Evolutionary conservation across 1,140 invertebrate genomes (phyloP).

Genomic region (Heliconius hermathena): DNA sequence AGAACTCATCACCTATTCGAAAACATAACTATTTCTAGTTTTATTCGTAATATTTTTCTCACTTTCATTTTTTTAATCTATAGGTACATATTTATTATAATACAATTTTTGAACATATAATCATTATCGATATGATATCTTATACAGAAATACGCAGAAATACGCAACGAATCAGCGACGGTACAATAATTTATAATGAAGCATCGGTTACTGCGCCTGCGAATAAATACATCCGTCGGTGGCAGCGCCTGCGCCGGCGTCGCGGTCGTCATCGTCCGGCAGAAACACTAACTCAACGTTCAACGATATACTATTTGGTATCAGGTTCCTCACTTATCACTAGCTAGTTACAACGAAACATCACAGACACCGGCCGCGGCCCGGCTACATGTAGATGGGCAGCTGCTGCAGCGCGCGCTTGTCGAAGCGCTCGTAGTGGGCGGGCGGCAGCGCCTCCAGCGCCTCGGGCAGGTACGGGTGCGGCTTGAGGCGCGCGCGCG

Average conservation of each 20-base stretch:
- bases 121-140: conserved; percentile 79
- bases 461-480: conserved; percentile 71
- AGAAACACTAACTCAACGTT: conserved; percentile 67
- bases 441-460: conserved; percentile 65
- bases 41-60: conserved; percentile 81
- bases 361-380: conserved; percentile 63
- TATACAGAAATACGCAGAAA: conserved; percentile 69
- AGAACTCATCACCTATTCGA: conserved; percentile 74
- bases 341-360: conserved; percentile 73
- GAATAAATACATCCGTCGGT: conserved; percentile 74
- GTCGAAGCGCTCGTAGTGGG: conserved; percentile 76
- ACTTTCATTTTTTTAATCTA: conserved; percentile 81
- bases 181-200: conserved; percentile 77
- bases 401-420: conserved; percentile 77
- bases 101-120: conserved; percentile 81
- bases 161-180: conserved; percentile 73
- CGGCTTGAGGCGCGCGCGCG: conserved; percentile 60
- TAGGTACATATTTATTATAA: conserved; percentile 80
- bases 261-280: conserved; percentile 52
- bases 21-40: conserved; percentile 79
- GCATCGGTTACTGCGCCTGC: conserved; percentile 72
- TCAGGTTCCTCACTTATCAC: conserved; percentile 69
- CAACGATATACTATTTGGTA: conserved; percentile 77
- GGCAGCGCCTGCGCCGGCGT: conserved; percentile 47
- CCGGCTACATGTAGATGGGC: conserved; percentile 75